Conservation (phyloP, 2,797 vertebrate genomes). For the Sebastiscus albofasciatus region DNA sequence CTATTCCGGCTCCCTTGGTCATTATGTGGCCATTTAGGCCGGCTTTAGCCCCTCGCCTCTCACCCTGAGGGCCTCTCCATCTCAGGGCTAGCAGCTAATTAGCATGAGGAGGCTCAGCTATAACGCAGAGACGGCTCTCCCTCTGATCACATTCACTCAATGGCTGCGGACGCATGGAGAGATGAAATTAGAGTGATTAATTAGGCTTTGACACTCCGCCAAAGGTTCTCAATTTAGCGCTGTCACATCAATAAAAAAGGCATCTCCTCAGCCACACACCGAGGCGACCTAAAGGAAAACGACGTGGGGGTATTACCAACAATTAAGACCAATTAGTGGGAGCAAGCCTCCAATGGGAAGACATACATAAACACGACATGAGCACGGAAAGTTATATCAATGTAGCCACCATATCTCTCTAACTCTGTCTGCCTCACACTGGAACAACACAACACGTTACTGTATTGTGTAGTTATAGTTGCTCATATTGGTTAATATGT, state of each 20-base stretch:
- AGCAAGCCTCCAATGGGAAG: conserved; percentile 62
- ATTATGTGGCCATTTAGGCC: conserved; percentile 81
- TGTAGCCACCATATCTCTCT: not conserved
- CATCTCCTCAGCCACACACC: conserved; percentile 70
- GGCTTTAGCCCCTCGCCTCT: conserved; percentile 72
- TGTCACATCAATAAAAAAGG: conserved; percentile 87
- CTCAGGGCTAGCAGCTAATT: conserved; percentile 81
- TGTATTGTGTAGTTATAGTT: not conserved
- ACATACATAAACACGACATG: conserved; percentile 59
- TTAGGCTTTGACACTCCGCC: conserved; percentile 83
- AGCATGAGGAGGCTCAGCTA: conserved; percentile 74
- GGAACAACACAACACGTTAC: not conserved
- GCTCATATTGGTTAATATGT: not conserved
- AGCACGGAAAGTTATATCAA: conserved; percentile 32
- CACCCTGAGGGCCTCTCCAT: conserved; percentile 80
- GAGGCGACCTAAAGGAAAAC: conserved; percentile 78
- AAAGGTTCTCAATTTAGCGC: conserved; percentile 86
- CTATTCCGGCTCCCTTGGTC: conserved; percentile 67
- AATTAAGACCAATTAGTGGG: conserved; percentile 86
- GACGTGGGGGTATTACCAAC: conserved; percentile 81
- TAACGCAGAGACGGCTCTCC: conserved; percentile 67
- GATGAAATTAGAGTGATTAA: conserved; percentile 86
- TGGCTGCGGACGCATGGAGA: conserved; percentile 73
- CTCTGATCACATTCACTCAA: conserved; percentile 80
- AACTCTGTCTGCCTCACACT: not conserved